Base-by-base conservation (phyloP, 1,140 invertebrate genomes). In the Musca vetustissima region DNA sequence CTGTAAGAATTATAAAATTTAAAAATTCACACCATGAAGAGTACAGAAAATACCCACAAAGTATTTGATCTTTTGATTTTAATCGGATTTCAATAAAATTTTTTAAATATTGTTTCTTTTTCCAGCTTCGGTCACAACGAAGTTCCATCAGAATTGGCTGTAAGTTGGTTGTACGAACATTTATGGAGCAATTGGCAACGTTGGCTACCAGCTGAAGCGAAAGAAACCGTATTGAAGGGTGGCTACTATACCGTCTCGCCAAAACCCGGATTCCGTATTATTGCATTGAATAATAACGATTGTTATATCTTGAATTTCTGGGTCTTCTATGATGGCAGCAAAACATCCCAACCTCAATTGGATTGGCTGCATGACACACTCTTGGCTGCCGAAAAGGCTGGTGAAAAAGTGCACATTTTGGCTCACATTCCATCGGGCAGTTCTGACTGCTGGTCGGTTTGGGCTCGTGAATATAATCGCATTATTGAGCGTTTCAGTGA, bases 341-440 rank as follows among this genome's bases (percentile, higher is more conserved):
- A 72, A 21, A 43, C 24, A 1, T 75, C 74, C 49, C 73, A 76
- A 14, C 87, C 83, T 17, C 91, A 95, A 75, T 83, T 96, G 50
- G 83, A 89, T 59, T 96, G 94, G 94, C 77, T 96, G 14, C 85
- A 89, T 1, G 75, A 88, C 17, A 89, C 88, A 3, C 80, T 96
- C 14, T 80, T 88, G 47, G 76, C 88, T 72, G 91, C 93, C 8
- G 94, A 96, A 80, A 74, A 84, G 36, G 85, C 85, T 9, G 82
- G 84, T 1, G 92, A 94, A 76, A 88, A 87, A 72, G 94, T 95
- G 6, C 92, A 96, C 74, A 91, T 97, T 47, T 78, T 97, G 21
- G 88, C 88, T 1, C 95, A 97, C 73, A 89, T 97, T 64, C 93
- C 93, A 0, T 87, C 92, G 1, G 92, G 91, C 9, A 85, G 86